phyloP scores from a whole-genome alignment of 2,113 vertebrate genomes.

The Amazona guildingii region DNA sequence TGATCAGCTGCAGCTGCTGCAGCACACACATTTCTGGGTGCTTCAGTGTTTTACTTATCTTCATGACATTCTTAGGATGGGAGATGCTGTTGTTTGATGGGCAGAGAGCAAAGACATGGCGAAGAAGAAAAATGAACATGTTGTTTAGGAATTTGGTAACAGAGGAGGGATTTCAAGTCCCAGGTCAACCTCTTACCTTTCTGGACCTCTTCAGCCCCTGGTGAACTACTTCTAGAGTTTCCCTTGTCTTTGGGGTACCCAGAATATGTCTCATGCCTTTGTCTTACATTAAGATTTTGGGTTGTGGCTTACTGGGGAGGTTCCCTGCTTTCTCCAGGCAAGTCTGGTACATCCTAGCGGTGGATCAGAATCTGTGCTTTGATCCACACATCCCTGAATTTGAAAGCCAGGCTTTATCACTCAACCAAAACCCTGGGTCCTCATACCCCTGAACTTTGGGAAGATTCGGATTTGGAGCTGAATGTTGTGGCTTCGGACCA shows the following conservation, averaged over 20 bases:
- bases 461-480: not conserved
- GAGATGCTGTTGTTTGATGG: not conserved
- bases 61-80: not conserved
- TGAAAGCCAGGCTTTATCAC: not conserved
- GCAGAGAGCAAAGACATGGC: not conserved
- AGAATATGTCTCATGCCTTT: not conserved
- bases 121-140: not conserved
- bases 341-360: not conserved
- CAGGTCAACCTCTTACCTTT: not conserved
- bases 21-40: not conserved
- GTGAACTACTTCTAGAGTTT: not conserved
- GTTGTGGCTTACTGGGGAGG: fast-evolving
- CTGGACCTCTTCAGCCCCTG: not conserved
- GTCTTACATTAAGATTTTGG: not conserved
- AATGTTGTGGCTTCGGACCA: not conserved
- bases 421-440: not conserved
- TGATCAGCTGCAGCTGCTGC: not conserved
- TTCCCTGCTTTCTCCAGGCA: not conserved
- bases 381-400: not conserved
- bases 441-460: not conserved
- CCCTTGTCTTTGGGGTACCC: fast-evolving
- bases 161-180: not conserved
- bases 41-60: not conserved
- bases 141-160: not conserved
- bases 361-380: not conserved